Base-by-base conservation (phyloP, 2,797 vertebrate species). In the Acipenser oxyrinchus region DNA sequence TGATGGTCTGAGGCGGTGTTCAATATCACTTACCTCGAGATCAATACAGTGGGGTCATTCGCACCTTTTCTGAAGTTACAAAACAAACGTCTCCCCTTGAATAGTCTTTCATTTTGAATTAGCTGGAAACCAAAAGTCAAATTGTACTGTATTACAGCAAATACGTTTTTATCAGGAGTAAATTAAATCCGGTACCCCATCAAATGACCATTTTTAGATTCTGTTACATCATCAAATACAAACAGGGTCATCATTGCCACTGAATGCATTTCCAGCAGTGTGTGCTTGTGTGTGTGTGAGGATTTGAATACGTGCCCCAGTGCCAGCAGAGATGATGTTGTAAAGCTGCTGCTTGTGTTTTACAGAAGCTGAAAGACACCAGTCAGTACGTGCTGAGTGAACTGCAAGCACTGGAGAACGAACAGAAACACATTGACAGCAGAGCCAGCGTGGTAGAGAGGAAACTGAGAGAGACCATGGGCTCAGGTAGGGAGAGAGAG, bases 301-400 rank as follows among this genome's bases (percentile, higher is more conserved):
- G n/a, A n/a, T n/a, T n/a, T n/a, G n/a, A n/a, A n/a, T n/a, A n/a
- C n/a, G n/a, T n/a, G n/a, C n/a, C n/a, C n/a, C n/a, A n/a, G n/a
- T n/a, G n/a, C 15, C 15, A 18, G 15, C 15, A 18, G 15, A 18
- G 1, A 18, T 18, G 15, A 18, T 18, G 15, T 18, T 37, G 23
- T 37, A 37, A 23, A 23, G 23, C 10, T 48, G 3, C 1, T 23
- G 23, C 23, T 50, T 6, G 18, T 11, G 23, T 2, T 10, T 59
- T 75, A 70, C 76, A 82, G 66, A 71, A 74, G 11, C 80, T 87
- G 72, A 91, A 92, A 86, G 93, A 95, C 79, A 93, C 91, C 59
- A 94, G 92, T 71, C 94, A 95, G 84, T 95, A 95, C 1, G 94
- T 96, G 68, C 68, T 88, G 0, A 92, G 92, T 0, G 94, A 96